Evolutionary conservation across 2,888 invertebrate genomes (phyloP).

Genomic region (Orthosia gracilis): DNA sequence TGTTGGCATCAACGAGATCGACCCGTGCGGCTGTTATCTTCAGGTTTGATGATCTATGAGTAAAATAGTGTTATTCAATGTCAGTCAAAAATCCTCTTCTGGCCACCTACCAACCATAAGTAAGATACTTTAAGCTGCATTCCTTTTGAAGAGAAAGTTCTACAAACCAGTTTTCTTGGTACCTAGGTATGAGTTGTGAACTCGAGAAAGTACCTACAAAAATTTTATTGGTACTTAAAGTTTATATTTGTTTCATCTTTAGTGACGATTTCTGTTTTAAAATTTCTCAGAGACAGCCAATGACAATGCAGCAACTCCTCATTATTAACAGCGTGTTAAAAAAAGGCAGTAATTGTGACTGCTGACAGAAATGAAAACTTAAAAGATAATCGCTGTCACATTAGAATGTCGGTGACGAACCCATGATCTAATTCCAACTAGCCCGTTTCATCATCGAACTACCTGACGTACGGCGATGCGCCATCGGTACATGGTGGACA

Average conservation of each 20-base stretch:
- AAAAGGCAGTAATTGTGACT: no score
- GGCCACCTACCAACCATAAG: not conserved
- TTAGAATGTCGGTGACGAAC: no score
- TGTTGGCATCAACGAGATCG: no score
- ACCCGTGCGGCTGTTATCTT: no score
- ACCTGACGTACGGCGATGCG: no score
- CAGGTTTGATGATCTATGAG: not conserved
- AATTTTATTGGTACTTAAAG: not conserved
- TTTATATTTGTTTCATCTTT: not conserved
- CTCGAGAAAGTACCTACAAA: constrained; percentile 40
- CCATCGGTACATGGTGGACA: no score
- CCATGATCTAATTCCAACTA: no score
- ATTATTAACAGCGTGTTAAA: no score
- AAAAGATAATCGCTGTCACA: no score
- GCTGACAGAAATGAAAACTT: no score
- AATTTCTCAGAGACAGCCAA: not conserved
- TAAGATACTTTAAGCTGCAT: constrained; percentile 23
- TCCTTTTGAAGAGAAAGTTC: constrained; percentile 51
- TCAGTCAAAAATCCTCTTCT: constrained; percentile 3
- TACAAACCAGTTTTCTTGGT: constrained; percentile 36
- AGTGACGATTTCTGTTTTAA: not conserved
- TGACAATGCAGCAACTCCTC: no score
- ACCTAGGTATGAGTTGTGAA: constrained; percentile 23
- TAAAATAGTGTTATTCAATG: not conserved
- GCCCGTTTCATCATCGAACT: no score